A percentile compares a stretch with the other conserved stretches of the same genome.
Conservation (phyloP, 2,113 vertebrate genomes). For the Atrichornis clamosus region DNA sequence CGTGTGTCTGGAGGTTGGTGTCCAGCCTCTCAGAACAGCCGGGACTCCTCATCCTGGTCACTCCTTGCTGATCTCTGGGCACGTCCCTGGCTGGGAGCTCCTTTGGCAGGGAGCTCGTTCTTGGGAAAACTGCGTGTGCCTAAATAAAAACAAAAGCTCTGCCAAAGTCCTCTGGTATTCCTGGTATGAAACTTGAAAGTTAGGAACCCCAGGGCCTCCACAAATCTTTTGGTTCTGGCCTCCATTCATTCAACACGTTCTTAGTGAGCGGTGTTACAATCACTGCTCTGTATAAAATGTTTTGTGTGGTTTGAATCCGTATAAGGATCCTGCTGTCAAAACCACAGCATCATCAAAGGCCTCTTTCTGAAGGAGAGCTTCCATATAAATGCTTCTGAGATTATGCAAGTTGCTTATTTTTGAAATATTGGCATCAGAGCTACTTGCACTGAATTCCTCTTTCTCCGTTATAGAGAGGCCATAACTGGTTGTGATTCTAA, state of each 20-base stretch:
- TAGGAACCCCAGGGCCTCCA: not conserved
- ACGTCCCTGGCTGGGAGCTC: not conserved
- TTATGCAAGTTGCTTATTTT: conserved; percentile 4
- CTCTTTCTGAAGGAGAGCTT: not conserved
- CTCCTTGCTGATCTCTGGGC: not conserved
- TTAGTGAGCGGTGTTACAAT: accelerated
- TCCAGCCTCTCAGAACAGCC: not conserved
- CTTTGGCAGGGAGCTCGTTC: not conserved
- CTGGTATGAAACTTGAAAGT: not conserved
- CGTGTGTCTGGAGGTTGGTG: accelerated
- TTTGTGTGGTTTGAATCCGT: not conserved
- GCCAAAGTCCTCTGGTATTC: not conserved
- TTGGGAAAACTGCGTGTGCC: not conserved
- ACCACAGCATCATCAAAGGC: not conserved
- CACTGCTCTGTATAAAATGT: not conserved
- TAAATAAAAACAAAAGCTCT: not conserved
- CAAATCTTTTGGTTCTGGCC: accelerated
- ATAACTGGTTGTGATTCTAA: not conserved
- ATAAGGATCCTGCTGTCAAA: conserved; percentile 9
- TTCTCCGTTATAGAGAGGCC: not conserved
- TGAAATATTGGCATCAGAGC: not conserved
- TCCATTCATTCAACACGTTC: not conserved
- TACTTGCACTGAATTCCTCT: not conserved
- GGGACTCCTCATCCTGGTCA: not conserved
- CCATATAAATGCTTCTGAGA: not conserved